A percentile compares a stretch with the other conserved stretches of the same genome.
These are phyloP conservation scores for Sula dactylatra DNA, from an alignment of 2,113 vertebrate species.

Conservation along the genomic window DNA sequence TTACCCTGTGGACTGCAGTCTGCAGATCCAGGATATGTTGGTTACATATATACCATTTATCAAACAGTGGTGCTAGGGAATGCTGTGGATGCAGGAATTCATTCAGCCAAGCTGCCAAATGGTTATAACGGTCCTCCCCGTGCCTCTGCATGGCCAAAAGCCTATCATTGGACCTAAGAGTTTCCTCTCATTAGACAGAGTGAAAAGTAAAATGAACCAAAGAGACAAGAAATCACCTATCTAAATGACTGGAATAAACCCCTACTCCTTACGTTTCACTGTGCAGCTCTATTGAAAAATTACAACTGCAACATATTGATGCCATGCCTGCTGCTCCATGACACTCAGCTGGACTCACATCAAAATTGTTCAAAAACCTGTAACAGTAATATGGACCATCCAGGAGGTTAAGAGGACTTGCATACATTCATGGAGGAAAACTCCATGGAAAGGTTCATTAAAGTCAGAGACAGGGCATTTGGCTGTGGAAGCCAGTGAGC, in stretches of 20 bases:
- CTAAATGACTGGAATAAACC: background rate
- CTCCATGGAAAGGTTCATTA: background rate
- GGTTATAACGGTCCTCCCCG: background rate
- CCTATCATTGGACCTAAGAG: background rate
- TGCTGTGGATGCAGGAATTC: background rate
- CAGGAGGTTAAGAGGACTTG: background rate
- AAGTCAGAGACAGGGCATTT: background rate
- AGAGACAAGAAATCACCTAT: background rate
- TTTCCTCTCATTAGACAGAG: background rate
- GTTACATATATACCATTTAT: background rate
- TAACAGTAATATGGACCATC: background rate
- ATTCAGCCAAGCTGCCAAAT: background rate
- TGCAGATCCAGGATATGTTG: background rate
- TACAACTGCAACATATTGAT: background rate
- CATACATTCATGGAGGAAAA: background rate
- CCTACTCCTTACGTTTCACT: background rate
- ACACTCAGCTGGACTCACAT: background rate
- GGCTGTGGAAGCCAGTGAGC: background rate
- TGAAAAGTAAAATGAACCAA: background rate
- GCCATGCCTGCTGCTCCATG: background rate
- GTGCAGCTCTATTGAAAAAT: background rate
- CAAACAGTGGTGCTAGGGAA: background rate
- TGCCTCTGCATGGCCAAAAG: background rate
- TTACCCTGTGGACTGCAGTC: background rate
- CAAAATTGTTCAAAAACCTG: background rate